Conservation (phyloP, 2,113 vertebrate species). For the Tychaedon coryphoeus region DNA sequence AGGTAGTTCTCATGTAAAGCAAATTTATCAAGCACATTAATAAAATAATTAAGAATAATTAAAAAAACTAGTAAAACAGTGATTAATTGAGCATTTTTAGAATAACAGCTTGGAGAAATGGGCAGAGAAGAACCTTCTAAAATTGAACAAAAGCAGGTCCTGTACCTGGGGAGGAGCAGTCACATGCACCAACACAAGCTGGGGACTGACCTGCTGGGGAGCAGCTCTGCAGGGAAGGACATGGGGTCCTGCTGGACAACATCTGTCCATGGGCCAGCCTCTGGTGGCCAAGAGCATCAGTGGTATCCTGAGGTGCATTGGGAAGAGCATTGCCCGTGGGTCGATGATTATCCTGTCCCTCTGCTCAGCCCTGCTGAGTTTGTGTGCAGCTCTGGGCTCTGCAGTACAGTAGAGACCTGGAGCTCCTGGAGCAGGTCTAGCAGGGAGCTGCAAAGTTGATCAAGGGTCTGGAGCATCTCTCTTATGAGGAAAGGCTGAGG, state of each 20-base stretch:
- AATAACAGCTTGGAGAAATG: background rate
- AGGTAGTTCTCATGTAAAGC: background rate
- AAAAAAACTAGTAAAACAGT: background rate
- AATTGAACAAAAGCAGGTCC: background rate
- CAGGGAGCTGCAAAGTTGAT: background rate
- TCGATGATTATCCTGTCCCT: background rate
- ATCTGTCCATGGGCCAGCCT: background rate
- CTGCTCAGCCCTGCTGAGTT: background rate
- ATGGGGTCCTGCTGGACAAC: background rate
- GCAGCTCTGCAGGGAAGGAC: background rate
- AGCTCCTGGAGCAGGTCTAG: background rate
- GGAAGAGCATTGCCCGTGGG: background rate
- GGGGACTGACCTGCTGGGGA: background rate
- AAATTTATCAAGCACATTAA: background rate
- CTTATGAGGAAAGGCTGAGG: background rate
- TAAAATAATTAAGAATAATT: background rate
- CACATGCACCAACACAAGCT: accelerated
- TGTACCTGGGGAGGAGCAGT: background rate
- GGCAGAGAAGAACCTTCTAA: background rate
- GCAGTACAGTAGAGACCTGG: too few relatives aligned
- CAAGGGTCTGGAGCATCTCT: background rate
- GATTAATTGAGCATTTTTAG: background rate
- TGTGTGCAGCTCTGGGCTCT: background rate
- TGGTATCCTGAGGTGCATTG: background rate
- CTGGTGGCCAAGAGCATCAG: too few relatives aligned